Percentiles rank a stretch among this genome's conserved stretches.
These are phyloP conservation scores for Anoura caudifer DNA, from an alignment of 2,113 vertebrate species.

Conservation along the genomic window DNA sequence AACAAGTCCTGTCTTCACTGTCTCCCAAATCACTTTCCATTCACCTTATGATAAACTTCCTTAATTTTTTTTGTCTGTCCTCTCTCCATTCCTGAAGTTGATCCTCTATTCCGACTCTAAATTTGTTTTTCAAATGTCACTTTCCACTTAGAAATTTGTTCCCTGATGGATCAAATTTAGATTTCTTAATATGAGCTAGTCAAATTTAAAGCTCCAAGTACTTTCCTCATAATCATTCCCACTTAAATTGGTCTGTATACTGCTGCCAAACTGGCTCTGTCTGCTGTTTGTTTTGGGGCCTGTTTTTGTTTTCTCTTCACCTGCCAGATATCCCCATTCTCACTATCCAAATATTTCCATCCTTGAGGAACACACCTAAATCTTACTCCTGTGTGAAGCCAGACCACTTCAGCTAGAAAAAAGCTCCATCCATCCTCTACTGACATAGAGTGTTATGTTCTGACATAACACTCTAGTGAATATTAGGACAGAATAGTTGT, in stretches of 20 bases:
- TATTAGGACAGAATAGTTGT: neutral
- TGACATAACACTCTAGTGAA: too few species aligned
- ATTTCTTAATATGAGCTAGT: neutral
- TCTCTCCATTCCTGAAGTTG: neutral
- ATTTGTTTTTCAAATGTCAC: neutral
- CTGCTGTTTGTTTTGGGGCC: neutral
- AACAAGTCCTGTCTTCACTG: neutral
- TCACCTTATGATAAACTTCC: neutral
- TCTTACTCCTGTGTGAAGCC: neutral
- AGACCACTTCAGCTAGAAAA: neutral
- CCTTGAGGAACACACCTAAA: neutral
- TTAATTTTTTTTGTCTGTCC: slow-evolving; percentile 13
- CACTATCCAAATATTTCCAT: neutral
- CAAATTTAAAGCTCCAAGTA: slow-evolving; percentile 5
- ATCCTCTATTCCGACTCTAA: neutral
- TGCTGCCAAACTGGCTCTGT: neutral
- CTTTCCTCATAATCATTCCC: neutral
- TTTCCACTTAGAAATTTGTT: slow-evolving; percentile 28
- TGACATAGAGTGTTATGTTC: too few species aligned
- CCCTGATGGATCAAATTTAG: neutral
- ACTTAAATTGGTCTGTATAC: neutral
- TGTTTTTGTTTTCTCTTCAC: neutral
- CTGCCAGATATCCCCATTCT: neutral
- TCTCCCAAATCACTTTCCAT: neutral
- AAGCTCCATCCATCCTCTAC: neutral